Base-by-base conservation (phyloP, 2,113 vertebrate species). In the Apaloderma vittatum region DNA sequence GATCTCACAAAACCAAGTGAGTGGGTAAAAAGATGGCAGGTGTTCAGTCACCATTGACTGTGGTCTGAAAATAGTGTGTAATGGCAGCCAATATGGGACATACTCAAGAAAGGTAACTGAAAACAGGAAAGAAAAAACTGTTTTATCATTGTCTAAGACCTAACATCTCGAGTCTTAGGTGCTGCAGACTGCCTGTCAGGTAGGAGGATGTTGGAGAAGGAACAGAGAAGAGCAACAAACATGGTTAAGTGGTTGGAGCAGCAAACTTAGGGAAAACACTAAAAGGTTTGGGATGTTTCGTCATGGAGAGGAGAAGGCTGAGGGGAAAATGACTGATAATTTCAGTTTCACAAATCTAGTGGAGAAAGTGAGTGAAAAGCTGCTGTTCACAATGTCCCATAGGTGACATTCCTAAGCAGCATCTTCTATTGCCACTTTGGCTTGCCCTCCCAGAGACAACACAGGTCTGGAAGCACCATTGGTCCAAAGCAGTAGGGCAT, bases 351-450 rank as follows among this genome's bases (percentile, higher is more conserved):
- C 43, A 78, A 54, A 86, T 17, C 21, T 52, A 30, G 11, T 16
- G 46, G 29, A 40, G 78, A 78, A 81, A 30, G 11, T 20, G 55
- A 90, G 7, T 29, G 15, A 74, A 74, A 78, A 95, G 37, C 18
- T 45, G 6, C n/a, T 55, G 13, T 17, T 66, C 23, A 26, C 34
- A 70, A 82, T 26, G 22, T 75, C 21, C 3, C 1, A 0, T 3
- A 23, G 20, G 8, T 46, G 26, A 48, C 59, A 61, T 18, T 27
- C 16, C 61, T 52, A 21, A 92, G 52, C 10, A 70, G 26, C 19
- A 49, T 32, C 59, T 73, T 32, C 29, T 61, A 0, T 22, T 81
- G 32, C n/a, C 18, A 1, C 32, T 74, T 77, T 66, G 11, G 37
- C 12, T 78, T 19, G 8, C 9, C 15, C 18, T 49, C 36, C 37